A percentile compares a stretch with the other conserved stretches of the same genome.
Evolutionary conservation across 2,888 invertebrate species (phyloP).

Genomic region (Anticlea derivata): DNA sequence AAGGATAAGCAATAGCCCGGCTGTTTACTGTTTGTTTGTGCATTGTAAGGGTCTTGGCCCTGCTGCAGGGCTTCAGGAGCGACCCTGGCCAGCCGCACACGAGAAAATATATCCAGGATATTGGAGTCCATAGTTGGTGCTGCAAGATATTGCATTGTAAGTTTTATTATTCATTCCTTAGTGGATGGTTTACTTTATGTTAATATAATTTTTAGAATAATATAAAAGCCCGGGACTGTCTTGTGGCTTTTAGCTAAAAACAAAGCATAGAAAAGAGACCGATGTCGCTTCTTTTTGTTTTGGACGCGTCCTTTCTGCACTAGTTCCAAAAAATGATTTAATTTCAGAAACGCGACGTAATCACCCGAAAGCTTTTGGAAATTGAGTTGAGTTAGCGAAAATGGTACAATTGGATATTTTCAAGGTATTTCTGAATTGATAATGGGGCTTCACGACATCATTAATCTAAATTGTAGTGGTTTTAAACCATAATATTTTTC

Average conservation of each 20-base stretch:
- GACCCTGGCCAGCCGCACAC: constrained; percentile 78
- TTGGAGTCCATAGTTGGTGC: constrained; percentile 81
- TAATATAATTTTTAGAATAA: not conserved
- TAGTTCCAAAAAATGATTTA: constrained; percentile 71
- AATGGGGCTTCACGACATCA: constrained; percentile 60
- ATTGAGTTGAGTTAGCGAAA: constrained; percentile 69
- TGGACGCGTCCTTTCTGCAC: constrained; percentile 50
- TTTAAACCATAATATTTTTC: constrained; percentile 22
- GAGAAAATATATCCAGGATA: constrained; percentile 79
- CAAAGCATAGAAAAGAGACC: constrained; percentile 2
- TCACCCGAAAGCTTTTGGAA: constrained; percentile 72
- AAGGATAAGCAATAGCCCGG: constrained; percentile 77
- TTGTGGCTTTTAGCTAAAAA: not conserved
- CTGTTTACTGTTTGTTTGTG: constrained; percentile 62
- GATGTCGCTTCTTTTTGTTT: constrained; percentile 42
- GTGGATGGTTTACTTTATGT: not conserved
- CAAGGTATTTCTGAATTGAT: constrained; percentile 73
- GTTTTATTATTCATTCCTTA: constrained; percentile 45
- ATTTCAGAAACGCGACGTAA: constrained; percentile 76
- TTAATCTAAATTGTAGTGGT: constrained; percentile 33
- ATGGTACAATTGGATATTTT: constrained; percentile 79
- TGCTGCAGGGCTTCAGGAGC: constrained; percentile 56
- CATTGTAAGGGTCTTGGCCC: constrained; percentile 62
- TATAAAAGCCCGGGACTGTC: not conserved
- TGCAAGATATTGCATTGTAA: constrained; percentile 82